Conservation (phyloP, 53 echinoderm and acorn worm species). For the Temnopleurus reevesii region DNA sequence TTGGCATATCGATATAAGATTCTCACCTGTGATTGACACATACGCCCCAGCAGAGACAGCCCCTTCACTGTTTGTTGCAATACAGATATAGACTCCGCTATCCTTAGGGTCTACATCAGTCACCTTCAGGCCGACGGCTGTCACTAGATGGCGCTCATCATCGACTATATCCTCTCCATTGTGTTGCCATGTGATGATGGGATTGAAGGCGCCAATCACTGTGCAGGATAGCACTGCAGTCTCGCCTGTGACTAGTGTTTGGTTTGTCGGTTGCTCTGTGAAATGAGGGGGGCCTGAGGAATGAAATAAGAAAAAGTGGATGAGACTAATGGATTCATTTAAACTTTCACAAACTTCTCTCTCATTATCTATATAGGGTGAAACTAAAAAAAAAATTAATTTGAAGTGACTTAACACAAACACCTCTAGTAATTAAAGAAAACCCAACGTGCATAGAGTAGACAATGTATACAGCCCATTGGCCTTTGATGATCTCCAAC, state of each 20-base stretch:
- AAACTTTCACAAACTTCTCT: too few species aligned
- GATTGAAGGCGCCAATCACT: slow-evolving; percentile 81
- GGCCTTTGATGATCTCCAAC: too few species aligned
- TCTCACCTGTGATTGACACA: slow-evolving; percentile 75
- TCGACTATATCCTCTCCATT: slow-evolving; percentile 46
- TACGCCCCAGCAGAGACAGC: slow-evolving; percentile 54
- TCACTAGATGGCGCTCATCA: slow-evolving; percentile 34
- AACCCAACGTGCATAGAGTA: too few species aligned
- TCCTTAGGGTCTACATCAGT: slow-evolving; percentile 64
- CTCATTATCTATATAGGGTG: too few species aligned
- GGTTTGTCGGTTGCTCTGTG: slow-evolving; percentile 64
- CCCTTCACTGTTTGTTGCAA: slow-evolving; percentile 76
- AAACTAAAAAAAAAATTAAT: too few species aligned
- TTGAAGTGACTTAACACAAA: too few species aligned
- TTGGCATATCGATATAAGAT: too few species aligned
- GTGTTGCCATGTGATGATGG: slow-evolving; percentile 74
- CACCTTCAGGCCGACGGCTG: slow-evolving; percentile 58
- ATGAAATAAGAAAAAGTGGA: not conserved
- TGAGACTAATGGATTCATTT: too few species aligned
- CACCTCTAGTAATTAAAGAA: too few species aligned
- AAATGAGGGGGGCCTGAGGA: slow-evolving; percentile 81
- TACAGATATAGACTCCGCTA: slow-evolving; percentile 74
- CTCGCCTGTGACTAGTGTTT: slow-evolving; percentile 69
- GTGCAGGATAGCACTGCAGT: slow-evolving; percentile 71
- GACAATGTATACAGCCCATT: too few species aligned